Percentiles rank a stretch among this genome's conserved stretches.
phyloP scores from a whole-genome alignment of 2,113 vertebrate species.

The Centropristis striata region DNA sequence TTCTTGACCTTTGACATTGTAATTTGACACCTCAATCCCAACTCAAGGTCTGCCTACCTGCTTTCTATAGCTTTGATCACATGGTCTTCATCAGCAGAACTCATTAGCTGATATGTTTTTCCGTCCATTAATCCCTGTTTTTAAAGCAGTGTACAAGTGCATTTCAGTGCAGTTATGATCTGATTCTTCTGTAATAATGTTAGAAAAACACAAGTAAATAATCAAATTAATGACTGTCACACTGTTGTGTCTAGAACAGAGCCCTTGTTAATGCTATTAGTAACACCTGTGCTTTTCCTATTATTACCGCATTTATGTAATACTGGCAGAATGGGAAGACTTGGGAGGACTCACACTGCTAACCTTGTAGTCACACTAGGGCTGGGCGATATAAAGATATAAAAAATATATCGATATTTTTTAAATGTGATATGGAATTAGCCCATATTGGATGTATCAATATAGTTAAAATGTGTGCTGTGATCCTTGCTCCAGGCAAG shows the following conservation, averaged over 20 bases:
- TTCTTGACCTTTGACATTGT: no score
- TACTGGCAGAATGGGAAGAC: not conserved
- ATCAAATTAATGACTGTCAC: not conserved
- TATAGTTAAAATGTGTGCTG: no score
- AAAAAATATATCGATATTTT: no score
- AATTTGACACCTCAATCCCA: not conserved
- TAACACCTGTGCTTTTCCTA: not conserved
- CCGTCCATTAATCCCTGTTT: not conserved
- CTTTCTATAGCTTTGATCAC: conserved; percentile 1
- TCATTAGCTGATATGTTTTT: not conserved
- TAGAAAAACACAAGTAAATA: not conserved
- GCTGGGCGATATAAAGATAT: no score
- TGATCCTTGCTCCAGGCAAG: no score
- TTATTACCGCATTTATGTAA: not conserved
- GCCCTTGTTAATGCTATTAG: not conserved
- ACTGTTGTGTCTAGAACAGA: not conserved
- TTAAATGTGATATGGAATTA: no score
- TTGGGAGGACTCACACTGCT: not conserved
- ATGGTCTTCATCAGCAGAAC: not conserved
- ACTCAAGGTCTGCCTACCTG: not conserved
- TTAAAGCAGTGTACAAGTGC: not conserved
- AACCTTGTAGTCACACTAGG: no score
- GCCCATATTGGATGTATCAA: no score
- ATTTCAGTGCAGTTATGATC: not conserved
- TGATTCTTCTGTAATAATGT: not conserved